These are phyloP conservation scores for Pygmarrhopalites habei DNA, from an alignment of 1,140 invertebrate genomes.

Conservation along the genomic window DNA sequence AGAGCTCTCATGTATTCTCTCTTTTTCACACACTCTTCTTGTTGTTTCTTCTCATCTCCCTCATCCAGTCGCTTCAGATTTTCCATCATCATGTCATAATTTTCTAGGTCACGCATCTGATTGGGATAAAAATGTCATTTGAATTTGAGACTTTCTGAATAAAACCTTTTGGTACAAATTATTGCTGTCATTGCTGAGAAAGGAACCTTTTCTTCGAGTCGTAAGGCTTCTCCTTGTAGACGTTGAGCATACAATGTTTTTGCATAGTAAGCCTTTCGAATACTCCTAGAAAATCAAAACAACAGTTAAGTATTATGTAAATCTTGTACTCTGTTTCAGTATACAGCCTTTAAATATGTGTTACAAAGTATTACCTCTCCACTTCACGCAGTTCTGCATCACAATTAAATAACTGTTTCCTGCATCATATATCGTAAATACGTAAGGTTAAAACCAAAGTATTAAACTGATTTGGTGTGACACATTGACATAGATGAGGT, in stretches of 20 bases:
- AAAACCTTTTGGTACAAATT: no score
- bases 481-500: no score
- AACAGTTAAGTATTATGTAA: no score
- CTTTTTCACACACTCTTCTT: slow-evolving; percentile 9
- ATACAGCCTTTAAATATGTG: no score
- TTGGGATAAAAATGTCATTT: neutral
- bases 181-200: no score
- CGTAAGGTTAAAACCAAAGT: no score
- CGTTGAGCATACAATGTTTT: slow-evolving; percentile 38
- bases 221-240: slow-evolving; percentile 30
- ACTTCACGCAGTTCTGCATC: slow-evolving; percentile 34
- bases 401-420: slow-evolving; percentile 34
- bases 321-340: no score
- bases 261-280: slow-evolving; percentile 35
- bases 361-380: slow-evolving; percentile 30
- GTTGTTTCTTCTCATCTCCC: slow-evolving; percentile 21
- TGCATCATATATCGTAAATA: slow-evolving; percentile 1
- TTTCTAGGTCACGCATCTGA: slow-evolving; percentile 27
- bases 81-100: slow-evolving; percentile 33
- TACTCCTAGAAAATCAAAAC: no score
- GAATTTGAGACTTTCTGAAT: no score
- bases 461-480: no score
- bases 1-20: no score
- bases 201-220: slow-evolving; percentile 36
- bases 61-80: slow-evolving; percentile 23